These are phyloP conservation scores for human DNA, from an alignment of 2,113 vertebrate species.

Conservation along the genomic window GRCh38 chr9:83191001-83191500, in stretches of 20 bases:
- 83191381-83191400: background rate
- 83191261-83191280: constrained; percentile 7
- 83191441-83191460: background rate
- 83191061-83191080: constrained; percentile 25
- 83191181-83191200: background rate
- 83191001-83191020: background rate
- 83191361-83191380: background rate
- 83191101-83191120: constrained; percentile 11
- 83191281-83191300: background rate
- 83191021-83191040: background rate
- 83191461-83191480: background rate
- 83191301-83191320: background rate
- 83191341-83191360: background rate
- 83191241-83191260: background rate
- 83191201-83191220: background rate
- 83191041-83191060: constrained; percentile 40
- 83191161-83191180: background rate
- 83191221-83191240: background rate
- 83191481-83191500: background rate
- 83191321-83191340: background rate
- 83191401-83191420: background rate
- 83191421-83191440: constrained; percentile 7
- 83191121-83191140: background rate
- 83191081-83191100: background rate
- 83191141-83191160: background rate